Conservation (phyloP, 1,140 invertebrate genomes). For the Tetramorium alpestre region DNA sequence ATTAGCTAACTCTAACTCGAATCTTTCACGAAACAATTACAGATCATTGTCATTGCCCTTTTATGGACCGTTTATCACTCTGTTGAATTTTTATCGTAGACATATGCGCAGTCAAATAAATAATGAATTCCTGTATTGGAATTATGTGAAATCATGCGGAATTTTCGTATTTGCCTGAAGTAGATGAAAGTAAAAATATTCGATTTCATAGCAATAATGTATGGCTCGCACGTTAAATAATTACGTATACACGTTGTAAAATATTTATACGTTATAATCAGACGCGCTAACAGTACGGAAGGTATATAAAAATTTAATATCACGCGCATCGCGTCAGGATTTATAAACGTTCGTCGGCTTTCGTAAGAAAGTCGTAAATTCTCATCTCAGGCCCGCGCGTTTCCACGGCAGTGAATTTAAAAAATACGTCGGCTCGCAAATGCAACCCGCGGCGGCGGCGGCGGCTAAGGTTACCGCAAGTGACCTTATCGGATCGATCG, state of each 20-base stretch:
- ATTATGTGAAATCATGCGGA: neutral
- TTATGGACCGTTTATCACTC: conserved; percentile 20
- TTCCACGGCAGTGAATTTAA: conserved; percentile 1
- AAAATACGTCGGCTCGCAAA: conserved; percentile 25
- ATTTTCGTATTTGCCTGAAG: neutral
- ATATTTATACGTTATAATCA: conserved; percentile 8
- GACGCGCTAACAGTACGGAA: neutral
- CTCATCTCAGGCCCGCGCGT: neutral
- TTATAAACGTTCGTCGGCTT: conserved; percentile 3
- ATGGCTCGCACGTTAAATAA: neutral
- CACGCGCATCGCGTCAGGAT: neutral
- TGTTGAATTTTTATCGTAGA: neutral
- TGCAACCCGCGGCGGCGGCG: neutral
- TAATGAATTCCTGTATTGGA: neutral
- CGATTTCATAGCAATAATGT: neutral
- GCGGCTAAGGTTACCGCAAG: conserved; percentile 18
- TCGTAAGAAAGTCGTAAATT: conserved; percentile 25
- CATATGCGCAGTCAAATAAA: neutral
- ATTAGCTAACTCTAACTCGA: conserved; percentile 35
- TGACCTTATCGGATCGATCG: conserved; percentile 32
- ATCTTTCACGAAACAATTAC: conserved; percentile 39
- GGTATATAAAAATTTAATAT: neutral
- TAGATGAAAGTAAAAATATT: neutral
- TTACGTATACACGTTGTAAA: neutral
- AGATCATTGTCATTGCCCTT: neutral